Conservation (phyloP, 2,113 vertebrate species). For the Zapornia atra region DNA sequence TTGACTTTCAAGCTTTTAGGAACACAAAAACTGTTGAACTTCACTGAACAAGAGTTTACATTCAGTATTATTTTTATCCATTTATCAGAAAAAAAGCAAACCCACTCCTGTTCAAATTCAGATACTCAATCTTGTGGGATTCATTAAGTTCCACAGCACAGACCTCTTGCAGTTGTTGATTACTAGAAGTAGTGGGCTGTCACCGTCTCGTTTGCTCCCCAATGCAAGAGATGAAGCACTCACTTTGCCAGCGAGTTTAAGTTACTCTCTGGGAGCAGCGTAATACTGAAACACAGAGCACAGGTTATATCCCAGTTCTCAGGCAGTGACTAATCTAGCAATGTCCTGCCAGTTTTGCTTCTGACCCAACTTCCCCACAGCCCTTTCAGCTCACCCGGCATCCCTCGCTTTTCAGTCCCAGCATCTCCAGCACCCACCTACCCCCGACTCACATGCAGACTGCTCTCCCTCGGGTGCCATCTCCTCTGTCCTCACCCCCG, state of each 20-base stretch:
- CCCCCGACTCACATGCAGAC: rapidly evolving
- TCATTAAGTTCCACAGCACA: background rate
- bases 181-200: background rate
- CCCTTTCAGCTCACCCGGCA: rapidly evolving
- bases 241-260: background rate
- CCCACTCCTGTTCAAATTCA: background rate
- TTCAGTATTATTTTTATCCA: background rate
- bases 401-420: background rate
- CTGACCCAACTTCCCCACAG: background rate
- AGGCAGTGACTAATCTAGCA: background rate
- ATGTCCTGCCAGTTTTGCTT: background rate
- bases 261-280: rapidly evolving
- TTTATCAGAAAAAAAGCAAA: background rate
- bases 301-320: background rate
- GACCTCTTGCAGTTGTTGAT: background rate
- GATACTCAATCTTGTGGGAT: background rate
- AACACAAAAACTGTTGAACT: background rate
- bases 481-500: background rate
- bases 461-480: background rate
- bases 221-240: background rate
- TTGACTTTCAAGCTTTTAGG: background rate
- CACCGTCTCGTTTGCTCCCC: background rate
- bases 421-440: background rate
- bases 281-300: background rate
- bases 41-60: background rate